Percentiles rank a stretch among this genome's conserved stretches.
Evolutionary conservation across 2,797 vertebrate species (phyloP).

Genomic region (Benthosema pterotum): DNA sequence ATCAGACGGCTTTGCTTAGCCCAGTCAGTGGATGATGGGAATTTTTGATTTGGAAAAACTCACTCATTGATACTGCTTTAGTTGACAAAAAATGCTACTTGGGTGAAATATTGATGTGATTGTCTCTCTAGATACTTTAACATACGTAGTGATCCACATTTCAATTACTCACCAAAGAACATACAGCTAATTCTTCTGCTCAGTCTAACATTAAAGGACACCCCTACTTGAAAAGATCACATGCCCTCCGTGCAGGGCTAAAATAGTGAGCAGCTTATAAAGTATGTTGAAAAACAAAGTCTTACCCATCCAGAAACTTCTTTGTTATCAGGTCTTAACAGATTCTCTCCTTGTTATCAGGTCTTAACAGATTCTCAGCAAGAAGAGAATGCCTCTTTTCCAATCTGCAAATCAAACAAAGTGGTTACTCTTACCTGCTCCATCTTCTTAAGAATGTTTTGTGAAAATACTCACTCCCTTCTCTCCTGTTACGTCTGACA

Average conservation of each 20-base stretch:
- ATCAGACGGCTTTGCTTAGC: no score
- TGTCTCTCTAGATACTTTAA: no score
- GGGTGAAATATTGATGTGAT: no score
- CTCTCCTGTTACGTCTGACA: slow-evolving; percentile 87
- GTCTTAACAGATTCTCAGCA: slow-evolving; percentile 92
- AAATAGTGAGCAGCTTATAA: slow-evolving; percentile 56
- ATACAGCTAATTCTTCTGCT: slow-evolving; percentile 16
- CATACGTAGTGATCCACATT: no score
- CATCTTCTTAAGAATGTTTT: slow-evolving; percentile 86
- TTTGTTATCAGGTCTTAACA: slow-evolving; percentile 90
- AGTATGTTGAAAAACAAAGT: slow-evolving; percentile 74
- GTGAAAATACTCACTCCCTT: slow-evolving; percentile 95
- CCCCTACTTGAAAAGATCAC: slow-evolving; percentile 15
- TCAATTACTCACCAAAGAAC: neutral
- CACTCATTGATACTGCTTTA: no score
- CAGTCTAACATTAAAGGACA: slow-evolving; percentile 27
- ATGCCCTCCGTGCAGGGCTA: slow-evolving; percentile 32
- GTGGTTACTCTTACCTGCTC: slow-evolving; percentile 94
- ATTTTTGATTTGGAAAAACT: no score
- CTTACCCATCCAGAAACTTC: slow-evolving; percentile 97
- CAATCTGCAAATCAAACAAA: slow-evolving; percentile 99
- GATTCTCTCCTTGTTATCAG: slow-evolving; percentile 91
- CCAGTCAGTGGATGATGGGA: no score
- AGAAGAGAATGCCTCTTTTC: slow-evolving; percentile 88
- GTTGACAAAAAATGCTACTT: no score